phyloP scores from a whole-genome alignment of 2,888 invertebrate species.

The Stenotaenia linearis region DNA sequence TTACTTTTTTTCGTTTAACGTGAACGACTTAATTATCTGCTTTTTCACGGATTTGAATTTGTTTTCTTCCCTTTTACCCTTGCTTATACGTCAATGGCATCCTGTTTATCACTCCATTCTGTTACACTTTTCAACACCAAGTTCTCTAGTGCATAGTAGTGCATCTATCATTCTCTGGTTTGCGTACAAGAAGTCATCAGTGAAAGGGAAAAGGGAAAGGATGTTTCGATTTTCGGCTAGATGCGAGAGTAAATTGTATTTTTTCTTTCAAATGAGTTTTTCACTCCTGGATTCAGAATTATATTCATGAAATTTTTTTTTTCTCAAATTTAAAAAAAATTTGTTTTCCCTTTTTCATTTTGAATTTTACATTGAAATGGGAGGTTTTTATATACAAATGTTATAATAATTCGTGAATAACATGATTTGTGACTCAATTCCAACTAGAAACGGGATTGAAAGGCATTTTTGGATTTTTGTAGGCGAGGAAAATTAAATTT shows the following conservation, averaged over 20 bases:
- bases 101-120: constrained; percentile 11
- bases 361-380: neutral
- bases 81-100: constrained; percentile 2
- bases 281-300: neutral
- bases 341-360: neutral
- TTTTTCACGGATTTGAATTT: neutral
- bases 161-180: constrained; percentile 13
- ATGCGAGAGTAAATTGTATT: constrained; percentile 1
- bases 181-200: constrained; percentile 18
- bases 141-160: neutral
- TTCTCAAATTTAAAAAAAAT: too few relatives aligned
- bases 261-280: constrained; percentile 10
- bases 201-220: neutral
- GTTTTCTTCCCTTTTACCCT: neutral
- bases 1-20: neutral
- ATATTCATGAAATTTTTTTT: neutral
- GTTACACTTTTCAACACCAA: constrained; percentile 8
- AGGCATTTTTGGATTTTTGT: neutral
- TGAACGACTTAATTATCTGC: neutral
- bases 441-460: neutral
- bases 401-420: neutral
- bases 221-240: constrained; percentile 1
- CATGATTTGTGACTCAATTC: neutral
- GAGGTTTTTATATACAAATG: neutral
- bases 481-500: neutral